These are phyloP conservation scores for Melanotaenia duboulayi DNA, from an alignment of 2,113 vertebrate species.

Conservation along the genomic window DNA sequence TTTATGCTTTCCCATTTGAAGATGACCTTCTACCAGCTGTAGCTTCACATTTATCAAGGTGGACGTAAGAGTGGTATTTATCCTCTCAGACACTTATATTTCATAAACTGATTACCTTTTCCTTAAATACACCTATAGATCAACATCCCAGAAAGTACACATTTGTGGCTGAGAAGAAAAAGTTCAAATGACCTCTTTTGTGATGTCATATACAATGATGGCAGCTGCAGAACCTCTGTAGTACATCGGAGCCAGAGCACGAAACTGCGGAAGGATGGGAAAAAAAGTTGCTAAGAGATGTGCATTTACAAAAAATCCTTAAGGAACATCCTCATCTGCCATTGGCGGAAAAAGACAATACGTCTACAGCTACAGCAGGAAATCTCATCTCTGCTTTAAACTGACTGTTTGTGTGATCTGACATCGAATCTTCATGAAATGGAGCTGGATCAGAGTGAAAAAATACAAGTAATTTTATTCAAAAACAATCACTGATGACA, in stretches of 20 bases:
- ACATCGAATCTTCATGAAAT: conserved; percentile 4
- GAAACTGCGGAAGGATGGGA: conserved; percentile 84
- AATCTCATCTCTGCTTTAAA: conserved; percentile 2
- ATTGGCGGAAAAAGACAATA: neutral
- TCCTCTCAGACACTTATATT: neutral
- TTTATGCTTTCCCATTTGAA: no score
- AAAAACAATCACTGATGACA: neutral
- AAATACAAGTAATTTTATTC: neutral
- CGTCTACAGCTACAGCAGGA: conserved; percentile 4
- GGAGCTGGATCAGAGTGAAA: conserved; percentile 3
- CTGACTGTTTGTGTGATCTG: neutral
- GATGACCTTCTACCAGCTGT: neutral
- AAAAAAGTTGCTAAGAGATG: neutral
- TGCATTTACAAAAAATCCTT: conserved; percentile 11
- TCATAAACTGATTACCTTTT: neutral
- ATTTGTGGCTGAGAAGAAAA: conserved; percentile 19
- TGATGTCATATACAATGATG: conserved; percentile 98
- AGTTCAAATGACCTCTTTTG: conserved; percentile 90
- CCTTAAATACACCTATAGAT: neutral
- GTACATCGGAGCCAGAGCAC: conserved; percentile 98
- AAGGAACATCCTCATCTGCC: neutral
- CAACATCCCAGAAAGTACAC: neutral
- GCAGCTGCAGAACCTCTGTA: conserved; percentile 97
- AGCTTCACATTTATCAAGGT: neutral
- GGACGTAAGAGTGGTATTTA: neutral